Conservation (phyloP, 2,113 vertebrate genomes). For the Piaya cayana region DNA sequence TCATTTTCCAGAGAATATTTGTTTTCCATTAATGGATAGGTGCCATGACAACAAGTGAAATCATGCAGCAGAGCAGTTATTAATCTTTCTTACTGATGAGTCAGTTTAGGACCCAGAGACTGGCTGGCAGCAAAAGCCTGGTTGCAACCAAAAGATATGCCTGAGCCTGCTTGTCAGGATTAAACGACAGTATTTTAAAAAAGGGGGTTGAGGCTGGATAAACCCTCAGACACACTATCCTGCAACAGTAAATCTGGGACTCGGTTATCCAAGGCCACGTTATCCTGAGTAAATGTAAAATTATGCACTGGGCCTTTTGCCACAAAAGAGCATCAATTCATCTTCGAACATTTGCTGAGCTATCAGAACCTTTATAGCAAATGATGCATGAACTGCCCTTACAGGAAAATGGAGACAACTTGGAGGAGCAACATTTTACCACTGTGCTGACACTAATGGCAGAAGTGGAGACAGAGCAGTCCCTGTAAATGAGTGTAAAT, state of each 20-base stretch:
- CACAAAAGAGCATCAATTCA: constrained; percentile 41
- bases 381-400: constrained; percentile 61
- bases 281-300: constrained; percentile 48
- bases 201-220: constrained; percentile 11
- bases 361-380: constrained; percentile 58
- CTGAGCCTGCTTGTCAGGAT: constrained; percentile 31
- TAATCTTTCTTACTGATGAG: constrained; percentile 62
- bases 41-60: constrained; percentile 66
- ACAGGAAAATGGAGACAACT: constrained; percentile 44
- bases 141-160: background rate
- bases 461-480: constrained; percentile 47
- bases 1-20: constrained; percentile 61
- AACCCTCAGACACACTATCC: constrained; percentile 31
- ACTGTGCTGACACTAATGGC: constrained; percentile 46
- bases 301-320: constrained; percentile 49
- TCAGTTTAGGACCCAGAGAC: constrained; percentile 53
- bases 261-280: constrained; percentile 53
- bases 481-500: constrained; percentile 51
- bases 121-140: constrained; percentile 29
- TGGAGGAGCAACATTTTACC: constrained; percentile 57
- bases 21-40: constrained; percentile 60
- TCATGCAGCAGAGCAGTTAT: constrained; percentile 51
- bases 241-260: constrained; percentile 36
- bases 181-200: constrained; percentile 33
- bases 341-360: constrained; percentile 62